Base-by-base conservation (phyloP, 2,888 invertebrate species). In the Pollenia angustigena region DNA sequence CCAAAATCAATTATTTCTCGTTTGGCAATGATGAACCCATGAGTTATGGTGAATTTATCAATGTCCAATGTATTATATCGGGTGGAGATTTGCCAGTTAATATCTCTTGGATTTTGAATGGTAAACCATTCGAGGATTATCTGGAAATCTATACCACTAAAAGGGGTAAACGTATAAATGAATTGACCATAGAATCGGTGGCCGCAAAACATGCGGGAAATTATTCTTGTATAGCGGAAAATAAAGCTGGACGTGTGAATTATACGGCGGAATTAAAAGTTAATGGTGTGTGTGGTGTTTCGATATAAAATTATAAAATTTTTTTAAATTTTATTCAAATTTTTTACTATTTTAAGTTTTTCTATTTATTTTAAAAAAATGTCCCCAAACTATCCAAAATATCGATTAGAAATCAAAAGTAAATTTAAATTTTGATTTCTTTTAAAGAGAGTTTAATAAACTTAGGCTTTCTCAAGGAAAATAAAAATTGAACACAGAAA, bases 1-100 rank as follows among this genome's bases (percentile, higher is more conserved):
- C 97, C 88, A 96, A 96, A 94, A 95, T 96, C 91, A 95, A 95
- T 91, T 95, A 96, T 89, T 97, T 97, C 93, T 94, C 95, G 85
- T 97, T 97, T 92, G 96, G 96, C 89, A 96, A 96, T 89, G 96
- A 96, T 89, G 95, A 95, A 88, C 95, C 96, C 85, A 95, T 95
- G 93, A 96, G 95, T 92, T 95, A 95, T 88, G 96, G 96, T 72
- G 96, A 96, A 89, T 92, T 93, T 85, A 94, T 94, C 1, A 94
- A 94, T 64, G 92, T 94, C 1, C 93, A 94, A 74, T 95, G 95
- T 89, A 93, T 93, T 1, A 93, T 94, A 16, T 92, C 93, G 14
- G 94, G 94, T 74, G 95, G 95, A 6, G 95, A 96, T 92, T 92
- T 94, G 66, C 95, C 95, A 4, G 93, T 95, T 6, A 94, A 94